Evolutionary conservation across 2,888 invertebrate genomes (phyloP), one percentile per base, ranked within the genome.

Genomic region (Brachypalpus laphriformis): DNA sequence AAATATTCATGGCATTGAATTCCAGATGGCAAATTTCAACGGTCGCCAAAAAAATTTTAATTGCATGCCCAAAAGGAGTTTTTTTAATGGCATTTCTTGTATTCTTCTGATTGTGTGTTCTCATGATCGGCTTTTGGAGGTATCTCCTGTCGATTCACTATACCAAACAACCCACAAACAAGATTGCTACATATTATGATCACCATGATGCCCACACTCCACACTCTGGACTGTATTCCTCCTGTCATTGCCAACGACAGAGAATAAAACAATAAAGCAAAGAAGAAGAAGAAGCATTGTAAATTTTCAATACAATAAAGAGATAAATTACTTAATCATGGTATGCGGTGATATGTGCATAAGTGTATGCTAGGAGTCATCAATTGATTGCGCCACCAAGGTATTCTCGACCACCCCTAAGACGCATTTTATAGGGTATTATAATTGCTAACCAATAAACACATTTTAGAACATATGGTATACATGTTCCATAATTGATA

Each of bases 291-390:
- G 42, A 4, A 16, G 72, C 49, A 87, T 88, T 88, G 89, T 88
- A 88, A 88, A 88, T 88, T 89, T 89, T 88, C 90, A 90, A 91
- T 90, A 91, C 91, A 91, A 91, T 91, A 91, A 91, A 91, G 91
- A 91, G 91, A 91, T 91, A 91, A 91, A 91, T 91, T 91, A 91
- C 91, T 91, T 91, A 82, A 86, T 82, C 85, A 57, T 76, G 65
- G 77, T 57, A 77, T 71, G 78, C 63, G 59, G 65, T 65, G 16
- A 25, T 57, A 34, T 22, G 51, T 68, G 59, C 28, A 61, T 40
- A 31, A 18, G 45, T 49, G 40, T 78, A 71, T 65, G 78, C 71
- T 22, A 59, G 76, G 76, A 68, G 68, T 59, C 76, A 76, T 61
- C 42, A 77, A 70, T 77, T 77, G 68, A 61, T 61, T 61, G 61